Percentiles rank a stretch among this genome's conserved stretches.
These are phyloP conservation scores for Epirrhoe alternata DNA, from an alignment of 2,888 invertebrate genomes.

Conservation along the genomic window DNA sequence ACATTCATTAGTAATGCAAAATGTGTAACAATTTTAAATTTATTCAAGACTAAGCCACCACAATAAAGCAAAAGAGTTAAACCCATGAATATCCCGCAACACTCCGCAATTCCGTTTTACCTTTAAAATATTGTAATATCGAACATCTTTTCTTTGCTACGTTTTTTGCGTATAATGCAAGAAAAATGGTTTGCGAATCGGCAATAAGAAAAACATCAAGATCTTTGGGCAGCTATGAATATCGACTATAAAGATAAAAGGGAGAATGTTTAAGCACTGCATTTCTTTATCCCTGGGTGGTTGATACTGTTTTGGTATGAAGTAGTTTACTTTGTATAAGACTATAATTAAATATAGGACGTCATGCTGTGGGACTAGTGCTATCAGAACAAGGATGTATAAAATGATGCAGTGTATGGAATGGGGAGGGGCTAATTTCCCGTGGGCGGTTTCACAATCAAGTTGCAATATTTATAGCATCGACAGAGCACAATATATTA, in stretches of 20 bases:
- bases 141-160: constrained; percentile 49
- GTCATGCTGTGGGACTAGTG: constrained; percentile 16
- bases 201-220: constrained; percentile 55
- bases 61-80: constrained; percentile 33
- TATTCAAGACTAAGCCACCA: constrained; percentile 22
- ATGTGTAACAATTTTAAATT: constrained; percentile 26
- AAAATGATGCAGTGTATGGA: constrained; percentile 47
- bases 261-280: constrained; percentile 13
- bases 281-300: constrained; percentile 10
- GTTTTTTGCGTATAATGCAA: constrained; percentile 54
- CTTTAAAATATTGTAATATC: constrained; percentile 51
- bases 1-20: constrained; percentile 24
- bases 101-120: constrained; percentile 38
- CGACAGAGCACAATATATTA: constrained; percentile 48
- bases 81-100: constrained; percentile 32
- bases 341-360: constrained; percentile 25
- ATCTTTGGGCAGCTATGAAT: constrained; percentile 53
- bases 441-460: constrained; percentile 61
- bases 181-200: constrained; percentile 59
- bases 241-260: constrained; percentile 43
- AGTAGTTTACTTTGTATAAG: constrained; percentile 1
- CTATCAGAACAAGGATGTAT: constrained; percentile 30
- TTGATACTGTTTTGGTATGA: neutral
- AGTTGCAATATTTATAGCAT: constrained; percentile 61
- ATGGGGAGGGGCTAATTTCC: constrained; percentile 59